Base-by-base conservation (phyloP, 2,113 vertebrate genomes). In the Lichenostomus cassidix region DNA sequence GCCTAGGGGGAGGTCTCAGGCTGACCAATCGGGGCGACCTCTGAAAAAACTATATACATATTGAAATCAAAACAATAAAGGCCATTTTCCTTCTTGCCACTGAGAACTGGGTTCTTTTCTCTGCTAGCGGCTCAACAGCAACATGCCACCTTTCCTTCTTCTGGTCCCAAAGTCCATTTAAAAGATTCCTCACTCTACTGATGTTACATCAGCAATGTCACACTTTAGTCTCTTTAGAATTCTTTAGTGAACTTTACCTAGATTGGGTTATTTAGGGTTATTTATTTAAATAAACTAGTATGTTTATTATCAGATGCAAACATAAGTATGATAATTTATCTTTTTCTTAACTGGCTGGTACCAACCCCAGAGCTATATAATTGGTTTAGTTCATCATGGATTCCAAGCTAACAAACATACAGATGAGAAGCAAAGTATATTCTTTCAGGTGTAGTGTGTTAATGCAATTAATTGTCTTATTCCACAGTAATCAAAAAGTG, bases 401-500 rank as follows among this genome's bases (percentile, higher is more conserved):
- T 79, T 69, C 42, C 37, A 50, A 60, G 33, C 15, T 41, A 63
- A 78, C 19, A 63, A 74, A 68, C 17, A 42, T 11, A 83, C 7
- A 47, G 5, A 41, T 37, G 25, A 69, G 22, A 74, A 87, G 18
- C 15, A 87, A 58, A 22, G 19, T 63, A 37, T 69, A 69, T 29
- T 53, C 29, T 68, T 68, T 79, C 8, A 31, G 4, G 12, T 59
- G 75, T 70, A 65, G 12, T n/a, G 42, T 24, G 7, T 23, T 60
- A 75, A 59, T 31, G 15, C 11, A 53, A 52, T 46, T 37, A 64
- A 42, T 64, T 18, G 3, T 23, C 25, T 63, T 10, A 67, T 62
- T 21, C 22, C 16, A 9, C 0, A 0, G 20, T 21, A 28, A 20
- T n/a, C 5, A 80, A 15, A 47, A 52, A 49, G 14, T n/a, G n/a